These are phyloP conservation scores for Julus scandinavius DNA, from an alignment of 2,888 invertebrate genomes.

Conservation along the genomic window DNA sequence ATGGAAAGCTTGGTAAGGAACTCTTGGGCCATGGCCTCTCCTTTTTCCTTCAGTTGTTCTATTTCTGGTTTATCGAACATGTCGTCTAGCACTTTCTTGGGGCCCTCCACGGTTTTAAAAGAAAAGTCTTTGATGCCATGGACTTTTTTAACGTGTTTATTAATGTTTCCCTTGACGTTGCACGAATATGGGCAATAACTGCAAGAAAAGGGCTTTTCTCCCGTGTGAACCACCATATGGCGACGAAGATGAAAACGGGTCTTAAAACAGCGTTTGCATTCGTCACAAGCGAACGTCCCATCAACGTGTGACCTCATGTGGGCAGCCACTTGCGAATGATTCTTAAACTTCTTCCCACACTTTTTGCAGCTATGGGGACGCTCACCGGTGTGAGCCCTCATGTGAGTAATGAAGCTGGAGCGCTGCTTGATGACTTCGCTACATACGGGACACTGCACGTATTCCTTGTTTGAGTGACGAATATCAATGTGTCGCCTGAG, in stretches of 20 bases:
- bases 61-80: neutral
- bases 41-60: slow-evolving; percentile 52
- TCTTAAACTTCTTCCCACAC: slow-evolving; percentile 57
- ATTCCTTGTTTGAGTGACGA: slow-evolving; percentile 60
- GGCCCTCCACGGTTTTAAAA: slow-evolving; percentile 54
- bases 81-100: neutral
- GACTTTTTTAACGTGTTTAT: slow-evolving; percentile 61
- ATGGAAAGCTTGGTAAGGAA: slow-evolving; percentile 55
- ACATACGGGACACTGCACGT: slow-evolving; percentile 61
- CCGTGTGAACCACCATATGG: slow-evolving; percentile 58
- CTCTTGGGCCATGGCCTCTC: slow-evolving; percentile 56
- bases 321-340: slow-evolving; percentile 56
- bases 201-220: slow-evolving; percentile 60
- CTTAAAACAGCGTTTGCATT: slow-evolving; percentile 59
- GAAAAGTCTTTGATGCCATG: slow-evolving; percentile 61
- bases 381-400: slow-evolving; percentile 83
- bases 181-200: slow-evolving; percentile 61
- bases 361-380: slow-evolving; percentile 58
- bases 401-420: slow-evolving; percentile 75
- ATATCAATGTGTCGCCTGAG: slow-evolving; percentile 60
- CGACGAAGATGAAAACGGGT: slow-evolving; percentile 61
- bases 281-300: slow-evolving; percentile 54
- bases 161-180: slow-evolving; percentile 62
- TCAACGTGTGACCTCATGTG: slow-evolving; percentile 56
- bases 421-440: slow-evolving; percentile 60